A percentile compares a stretch with the other conserved stretches of the same genome.
phyloP scores from a whole-genome alignment of 1,140 invertebrate species.

The Solen grandis region DNA sequence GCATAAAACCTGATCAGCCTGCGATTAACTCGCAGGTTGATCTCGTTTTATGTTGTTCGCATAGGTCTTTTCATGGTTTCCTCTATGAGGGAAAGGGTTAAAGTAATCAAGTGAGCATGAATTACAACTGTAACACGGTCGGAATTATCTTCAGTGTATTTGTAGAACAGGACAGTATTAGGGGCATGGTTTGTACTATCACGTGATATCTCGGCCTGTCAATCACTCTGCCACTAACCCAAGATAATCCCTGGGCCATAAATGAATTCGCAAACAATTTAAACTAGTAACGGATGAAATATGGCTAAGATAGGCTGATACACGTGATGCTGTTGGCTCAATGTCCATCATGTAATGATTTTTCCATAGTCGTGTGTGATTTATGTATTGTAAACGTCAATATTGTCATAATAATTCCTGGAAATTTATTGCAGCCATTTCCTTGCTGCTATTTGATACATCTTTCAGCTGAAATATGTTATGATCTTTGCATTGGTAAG shows the following conservation, averaged over 20 bases:
- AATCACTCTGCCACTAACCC: conserved; percentile 19
- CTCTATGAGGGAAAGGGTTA: no score
- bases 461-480: background rate
- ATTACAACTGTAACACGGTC: no score
- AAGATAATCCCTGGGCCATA: conserved; percentile 19
- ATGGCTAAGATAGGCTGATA: conserved; percentile 39
- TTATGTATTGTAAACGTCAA: conserved; percentile 47
- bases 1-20: no score
- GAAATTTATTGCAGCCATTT: conserved; percentile 50
- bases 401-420: conserved; percentile 54
- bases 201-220: conserved; percentile 13
- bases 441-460: conserved; percentile 34
- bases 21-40: no score
- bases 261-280: conserved; percentile 45
- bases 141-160: no score
- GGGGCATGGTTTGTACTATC: no score
- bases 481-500: background rate
- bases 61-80: no score
- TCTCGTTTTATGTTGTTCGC: no score
- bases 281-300: conserved; percentile 47
- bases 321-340: background rate
- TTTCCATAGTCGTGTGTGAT: conserved; percentile 30
- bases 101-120: no score
- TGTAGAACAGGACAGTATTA: no score
- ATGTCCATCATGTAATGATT: conserved; percentile 45